Base-by-base conservation (phyloP, 2,113 vertebrate genomes). In the Arothron firmamentum region DNA sequence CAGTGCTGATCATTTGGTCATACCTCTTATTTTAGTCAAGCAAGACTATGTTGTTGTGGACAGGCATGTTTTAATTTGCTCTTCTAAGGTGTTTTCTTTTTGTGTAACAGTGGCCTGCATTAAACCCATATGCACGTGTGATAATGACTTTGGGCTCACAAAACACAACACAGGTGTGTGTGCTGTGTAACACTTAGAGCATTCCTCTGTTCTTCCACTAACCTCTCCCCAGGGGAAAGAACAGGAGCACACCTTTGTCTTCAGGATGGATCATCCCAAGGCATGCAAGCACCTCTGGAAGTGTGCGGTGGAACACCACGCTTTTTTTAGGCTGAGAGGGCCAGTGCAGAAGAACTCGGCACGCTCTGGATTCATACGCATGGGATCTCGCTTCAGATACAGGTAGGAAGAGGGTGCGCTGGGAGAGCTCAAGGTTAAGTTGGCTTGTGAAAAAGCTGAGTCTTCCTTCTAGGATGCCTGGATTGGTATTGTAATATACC, bases 201-300 rank as follows among this genome's bases (percentile, higher is more conserved):
- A 3, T 47, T 47, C 45, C 1, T 47, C 45, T 47, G n/a, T n/a
- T 47, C n/a, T n/a, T 47, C 15, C 17, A n/a, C 16, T n/a, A 17
- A n/a, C 45, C 10, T n/a, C 62, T 62, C 5, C 5, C 0, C 68
- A 99, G 97, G 97, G 95, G 25, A 99, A 99, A 83, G 97, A 99
- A 75, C 96, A 99, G 88, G 96, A 99, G 60, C 97, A 99, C 83
- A 98, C 96, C 1, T 99, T 99, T 80, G 94, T 98, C 14, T 99
- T 99, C 59, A 92, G 93, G 78, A 90, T 99, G 92, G 97, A 99
- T 47, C 97, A 99, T 61, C 96, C 97, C 17, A 98, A 97, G 81
- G 96, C 97, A 41, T 99, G 97, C 80, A 99, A 99, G 77, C 97
- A 99, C 77, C 85, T 99, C 23, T 99, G 97, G 97, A 99, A 98